A percentile compares a stretch with the other conserved stretches of the same genome.
These are phyloP conservation scores for Timema podura DNA, from an alignment of 2,888 invertebrate species.

Conservation along the genomic window DNA sequence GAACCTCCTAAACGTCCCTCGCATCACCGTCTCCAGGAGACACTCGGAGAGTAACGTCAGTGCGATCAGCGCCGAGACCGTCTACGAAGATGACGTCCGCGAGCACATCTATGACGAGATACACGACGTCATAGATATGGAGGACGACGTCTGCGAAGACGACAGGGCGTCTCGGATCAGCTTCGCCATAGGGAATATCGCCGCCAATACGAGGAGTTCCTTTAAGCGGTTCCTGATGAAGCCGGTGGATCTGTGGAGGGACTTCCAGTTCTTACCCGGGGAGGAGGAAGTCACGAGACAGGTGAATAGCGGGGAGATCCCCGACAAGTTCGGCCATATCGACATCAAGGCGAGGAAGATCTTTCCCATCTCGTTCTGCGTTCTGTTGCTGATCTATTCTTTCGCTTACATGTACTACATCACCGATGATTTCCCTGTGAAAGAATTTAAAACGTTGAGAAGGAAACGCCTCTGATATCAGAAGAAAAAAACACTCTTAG, in stretches of 20 bases:
- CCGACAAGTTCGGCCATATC: constrained; percentile 45
- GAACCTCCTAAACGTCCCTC: not conserved
- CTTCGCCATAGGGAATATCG: not conserved
- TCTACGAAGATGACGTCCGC: constrained; percentile 4
- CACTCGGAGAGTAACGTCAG: not conserved
- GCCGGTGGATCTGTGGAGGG: constrained; percentile 28
- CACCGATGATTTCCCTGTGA: constrained; percentile 35
- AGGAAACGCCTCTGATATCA: too few species aligned
- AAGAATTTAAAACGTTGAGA: constrained; percentile 7
- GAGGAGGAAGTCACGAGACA: constrained; percentile 32
- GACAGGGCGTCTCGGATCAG: not conserved
- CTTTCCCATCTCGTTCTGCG: constrained; percentile 54
- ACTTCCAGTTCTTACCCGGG: constrained; percentile 30
- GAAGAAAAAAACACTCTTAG: too few species aligned
- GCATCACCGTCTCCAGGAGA: not conserved
- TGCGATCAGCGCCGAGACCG: not conserved
- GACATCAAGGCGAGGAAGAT: constrained; percentile 54
- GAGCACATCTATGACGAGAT: constrained; percentile 15
- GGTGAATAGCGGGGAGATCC: constrained; percentile 32
- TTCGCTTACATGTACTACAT: constrained; percentile 40
- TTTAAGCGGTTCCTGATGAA: constrained; percentile 21
- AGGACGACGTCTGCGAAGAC: constrained; percentile 24
- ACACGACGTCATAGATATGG: constrained; percentile 25
- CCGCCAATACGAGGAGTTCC: not conserved
- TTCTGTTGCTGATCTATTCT: constrained; percentile 52